Conservation (phyloP, 2,888 invertebrate species). For the Campopleginae sp. region DNA sequence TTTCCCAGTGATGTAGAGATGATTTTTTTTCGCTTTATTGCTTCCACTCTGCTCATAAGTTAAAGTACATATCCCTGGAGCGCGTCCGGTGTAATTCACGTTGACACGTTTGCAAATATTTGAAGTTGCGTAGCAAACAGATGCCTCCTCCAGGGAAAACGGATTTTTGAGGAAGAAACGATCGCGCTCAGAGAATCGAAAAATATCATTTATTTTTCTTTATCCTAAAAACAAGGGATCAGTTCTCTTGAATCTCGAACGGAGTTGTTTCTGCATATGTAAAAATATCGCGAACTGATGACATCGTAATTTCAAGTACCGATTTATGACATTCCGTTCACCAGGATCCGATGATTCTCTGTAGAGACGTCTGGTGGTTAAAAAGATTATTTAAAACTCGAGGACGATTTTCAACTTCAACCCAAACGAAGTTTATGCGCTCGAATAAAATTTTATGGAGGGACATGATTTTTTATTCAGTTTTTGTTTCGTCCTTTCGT, state of each 20-base stretch:
- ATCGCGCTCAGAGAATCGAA: background rate
- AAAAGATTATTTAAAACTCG: background rate
- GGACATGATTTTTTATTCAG: background rate
- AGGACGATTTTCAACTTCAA: background rate
- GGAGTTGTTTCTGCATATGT: background rate
- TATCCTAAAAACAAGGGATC: slow-evolving; percentile 2
- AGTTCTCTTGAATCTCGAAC: background rate
- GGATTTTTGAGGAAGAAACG: slow-evolving; percentile 26
- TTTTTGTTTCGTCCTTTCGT: background rate
- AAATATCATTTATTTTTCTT: slow-evolving; percentile 7
- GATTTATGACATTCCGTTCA: no score
- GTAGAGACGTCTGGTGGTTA: no score
- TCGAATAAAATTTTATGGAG: background rate
- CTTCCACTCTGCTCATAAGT: slow-evolving; percentile 29
- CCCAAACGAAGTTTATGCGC: background rate
- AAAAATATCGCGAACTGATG: background rate
- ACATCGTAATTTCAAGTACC: no score
- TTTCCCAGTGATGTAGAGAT: background rate
- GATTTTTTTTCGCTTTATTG: slow-evolving; percentile 1
- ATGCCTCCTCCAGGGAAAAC: slow-evolving; percentile 16
- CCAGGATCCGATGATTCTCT: no score
- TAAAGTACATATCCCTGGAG: slow-evolving; percentile 41
- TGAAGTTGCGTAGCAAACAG: slow-evolving; percentile 54
- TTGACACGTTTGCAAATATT: slow-evolving; percentile 51
- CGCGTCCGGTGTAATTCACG: slow-evolving; percentile 42